Base-by-base conservation (phyloP, 2,888 invertebrate species). In the Tillus elongatus region DNA sequence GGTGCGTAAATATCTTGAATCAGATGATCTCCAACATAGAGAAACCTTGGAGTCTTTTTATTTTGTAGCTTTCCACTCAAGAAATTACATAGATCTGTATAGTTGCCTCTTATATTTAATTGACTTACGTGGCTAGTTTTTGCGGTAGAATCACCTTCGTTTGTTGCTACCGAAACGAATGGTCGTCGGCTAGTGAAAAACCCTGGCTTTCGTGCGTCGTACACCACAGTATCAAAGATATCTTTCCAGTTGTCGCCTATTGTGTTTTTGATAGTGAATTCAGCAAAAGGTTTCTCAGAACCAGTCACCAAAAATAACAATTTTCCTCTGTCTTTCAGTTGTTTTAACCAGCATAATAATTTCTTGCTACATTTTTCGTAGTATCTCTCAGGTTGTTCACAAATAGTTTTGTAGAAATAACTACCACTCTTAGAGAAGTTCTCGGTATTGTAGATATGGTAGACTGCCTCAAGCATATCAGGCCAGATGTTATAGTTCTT, bases 21-120 rank as follows among this genome's bases (percentile, higher is more conserved):
- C 9, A 85, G 58, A 63, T 84, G 84, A 61, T 87, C 86, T 1
- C 86, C 86, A 44, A 86, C 61, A 54, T 84, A 87, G 0, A 85
- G 53, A 42, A 77, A 74, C 49, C 70, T 70, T 1, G 76, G 75
- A 35, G 70, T 52, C 1, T 52, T 39, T 39, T 64, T 64, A 0
- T 57, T 49, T 4, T 64, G 57, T 34, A 66, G 54, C 42, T 53
- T 58, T n/a, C n/a, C n/a, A 24, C 60, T 53, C 16, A 79, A 58
- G 38, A 74, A 66, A 9, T 62, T 44, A 9, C 64, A 53, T 30
- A 80, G 45, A 39, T 73, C 75, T 3, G 60, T 57, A 77, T 77
- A 73, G 59, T 81, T 75, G n/a, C n/a, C n/a, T n/a, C n/a, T n/a
- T n/a, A n/a, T n/a, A n/a, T n/a, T n/a, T n/a, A n/a, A n/a, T n/a